Evolutionary conservation across 2,797 vertebrate genomes (phyloP), one percentile per base, ranked within the genome.

Genomic region (Danio jaintianensis): DNA sequence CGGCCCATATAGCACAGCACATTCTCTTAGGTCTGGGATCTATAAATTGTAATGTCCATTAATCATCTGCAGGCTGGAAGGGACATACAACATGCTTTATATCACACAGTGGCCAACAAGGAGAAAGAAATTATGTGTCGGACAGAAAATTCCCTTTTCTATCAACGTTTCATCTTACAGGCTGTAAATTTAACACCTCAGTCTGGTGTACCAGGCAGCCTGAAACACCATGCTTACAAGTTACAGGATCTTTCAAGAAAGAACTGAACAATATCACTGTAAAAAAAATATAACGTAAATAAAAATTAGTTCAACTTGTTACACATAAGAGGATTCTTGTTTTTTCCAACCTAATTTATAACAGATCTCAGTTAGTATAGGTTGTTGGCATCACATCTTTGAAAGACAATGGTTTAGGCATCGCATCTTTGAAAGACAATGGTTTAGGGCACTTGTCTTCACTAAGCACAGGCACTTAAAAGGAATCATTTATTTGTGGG

Each of bases 11-110:
- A 59, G 20, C 64, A 53, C 75, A 75, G 50, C 63, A 22, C 36
- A 64, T 84, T 70, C 80, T 18, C 47, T 79, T 59, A 53, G 12
- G 20, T 22, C 16, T 42, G 43, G 58, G 43, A 79, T 84, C 83
- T 59, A 84, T 84, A 81, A 73, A 81, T 42, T 6, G 9, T 48
- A 15, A 50, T 43, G 45, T 53, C 42, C 61, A 81, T 82, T 70
- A 71, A 84, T 84, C 79, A 82, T 62, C 67, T 61, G 15, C 8
- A 64, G 75, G 48, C 56, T 36, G 69, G 53, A 71, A 50, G 66
- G 79, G 62, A 58, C 75, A 81, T 29, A 20, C 53, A 58, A 56
- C 63, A 61, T 48, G 75, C 52, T 69, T 70, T 82, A 64, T 59
- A 82, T 76, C 59, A 75, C 20, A 81, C 29, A 38, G 69, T 55